These are phyloP conservation scores for Dendrolimus kikuchii DNA, from an alignment of 1,140 invertebrate species.

Conservation along the genomic window DNA sequence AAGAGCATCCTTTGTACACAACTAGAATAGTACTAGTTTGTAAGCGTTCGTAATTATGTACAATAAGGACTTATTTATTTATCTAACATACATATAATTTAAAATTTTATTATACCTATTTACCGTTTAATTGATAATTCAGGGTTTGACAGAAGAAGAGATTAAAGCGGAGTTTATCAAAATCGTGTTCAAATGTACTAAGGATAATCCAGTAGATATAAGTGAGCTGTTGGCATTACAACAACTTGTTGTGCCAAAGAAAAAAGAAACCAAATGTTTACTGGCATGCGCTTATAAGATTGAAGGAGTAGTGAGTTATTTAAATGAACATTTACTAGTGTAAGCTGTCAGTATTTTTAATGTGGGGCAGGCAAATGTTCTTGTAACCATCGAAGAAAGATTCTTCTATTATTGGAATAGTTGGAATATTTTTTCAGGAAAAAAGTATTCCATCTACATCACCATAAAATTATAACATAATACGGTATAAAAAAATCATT, in stretches of 20 bases:
- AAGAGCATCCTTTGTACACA: too few species aligned
- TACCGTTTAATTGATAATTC: conserved; percentile 4
- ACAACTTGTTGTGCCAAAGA: conserved; percentile 27
- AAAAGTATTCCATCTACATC: too few species aligned
- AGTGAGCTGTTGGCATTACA: conserved; percentile 35
- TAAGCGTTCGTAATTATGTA: too few species aligned
- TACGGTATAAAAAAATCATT: too few species aligned
- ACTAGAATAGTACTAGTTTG: too few species aligned
- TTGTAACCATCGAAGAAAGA: too few species aligned
- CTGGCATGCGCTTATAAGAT: conserved; percentile 45
- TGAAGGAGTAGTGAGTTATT: conserved; percentile 37
- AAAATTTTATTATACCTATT: neutral
- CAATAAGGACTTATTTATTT: too few species aligned
- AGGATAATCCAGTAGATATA: conserved; percentile 34
- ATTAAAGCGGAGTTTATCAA: conserved; percentile 36
- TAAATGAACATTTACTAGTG: neutral
- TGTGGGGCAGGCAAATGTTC: neutral
- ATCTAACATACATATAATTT: neutral
- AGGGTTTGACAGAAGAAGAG: conserved; percentile 43
- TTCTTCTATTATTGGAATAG: too few species aligned
- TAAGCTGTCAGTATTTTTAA: neutral
- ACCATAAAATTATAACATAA: too few species aligned
- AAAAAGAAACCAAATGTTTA: conserved; percentile 36
- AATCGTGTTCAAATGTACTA: conserved; percentile 35
- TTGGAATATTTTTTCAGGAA: too few species aligned